Percentiles rank a stretch among this genome's conserved stretches.
These are phyloP conservation scores for Ctenoplectra terminalis DNA, from an alignment of 1,140 invertebrate species.

Conservation along the genomic window DNA sequence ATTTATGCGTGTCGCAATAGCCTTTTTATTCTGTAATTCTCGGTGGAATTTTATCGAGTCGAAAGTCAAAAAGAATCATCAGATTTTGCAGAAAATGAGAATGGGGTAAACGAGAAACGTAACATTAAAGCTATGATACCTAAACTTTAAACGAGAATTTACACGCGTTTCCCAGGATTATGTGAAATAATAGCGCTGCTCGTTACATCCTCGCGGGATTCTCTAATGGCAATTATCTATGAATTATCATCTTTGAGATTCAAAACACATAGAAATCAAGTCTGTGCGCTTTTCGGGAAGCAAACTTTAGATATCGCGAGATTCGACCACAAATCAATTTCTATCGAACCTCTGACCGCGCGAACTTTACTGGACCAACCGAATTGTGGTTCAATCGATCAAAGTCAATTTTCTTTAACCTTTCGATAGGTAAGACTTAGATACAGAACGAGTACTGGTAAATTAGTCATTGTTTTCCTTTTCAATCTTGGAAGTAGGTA, in stretches of 20 bases:
- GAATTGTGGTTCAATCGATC: background rate
- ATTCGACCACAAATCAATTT: constrained; percentile 2
- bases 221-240: too few relatives aligned
- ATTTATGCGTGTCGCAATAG: background rate
- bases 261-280: too few relatives aligned
- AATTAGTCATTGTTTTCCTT: background rate
- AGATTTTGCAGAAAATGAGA: background rate
- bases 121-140: background rate
- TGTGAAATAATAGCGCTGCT: too few relatives aligned
- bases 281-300: background rate
- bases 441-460: background rate
- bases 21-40: background rate
- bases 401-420: background rate
- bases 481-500: too few relatives aligned
- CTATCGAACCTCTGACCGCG: background rate
- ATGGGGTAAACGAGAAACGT: background rate
- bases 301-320: constrained; percentile 6
- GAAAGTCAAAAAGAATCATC: background rate
- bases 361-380: background rate
- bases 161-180: too few relatives aligned
- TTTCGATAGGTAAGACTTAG: background rate
- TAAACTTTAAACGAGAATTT: too few relatives aligned
- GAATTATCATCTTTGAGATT: too few relatives aligned
- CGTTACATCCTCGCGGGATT: too few relatives aligned
- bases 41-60: background rate